phyloP scores from a whole-genome alignment of 2,888 invertebrate species.

The Nomada goodeniana region DNA sequence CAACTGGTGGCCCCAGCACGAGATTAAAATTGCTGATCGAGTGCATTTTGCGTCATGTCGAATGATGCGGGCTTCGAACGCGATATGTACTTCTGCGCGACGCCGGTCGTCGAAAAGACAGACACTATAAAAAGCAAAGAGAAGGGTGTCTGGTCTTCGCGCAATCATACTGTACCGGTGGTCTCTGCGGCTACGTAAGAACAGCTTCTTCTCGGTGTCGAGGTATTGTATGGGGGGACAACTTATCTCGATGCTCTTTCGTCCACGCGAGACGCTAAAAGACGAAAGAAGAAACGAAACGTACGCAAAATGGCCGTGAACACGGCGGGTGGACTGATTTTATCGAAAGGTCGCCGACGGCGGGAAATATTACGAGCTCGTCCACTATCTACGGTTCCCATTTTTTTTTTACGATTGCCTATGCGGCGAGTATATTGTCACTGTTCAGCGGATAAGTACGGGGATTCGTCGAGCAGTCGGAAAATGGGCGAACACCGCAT shows the following conservation, averaged over 20 bases:
- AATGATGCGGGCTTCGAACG: too few relatives aligned
- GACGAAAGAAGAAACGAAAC: conserved; percentile 14
- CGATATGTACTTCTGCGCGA: too few relatives aligned
- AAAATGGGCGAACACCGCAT: conserved; percentile 20
- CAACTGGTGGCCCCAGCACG: too few relatives aligned
- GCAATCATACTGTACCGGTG: background rate
- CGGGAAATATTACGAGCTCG: conserved; percentile 23
- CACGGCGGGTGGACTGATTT: conserved; percentile 37
- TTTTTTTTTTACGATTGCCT: conserved; percentile 29
- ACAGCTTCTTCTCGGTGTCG: background rate
- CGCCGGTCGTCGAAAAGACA: too few relatives aligned
- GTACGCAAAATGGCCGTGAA: conserved; percentile 24
- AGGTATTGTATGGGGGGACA: background rate
- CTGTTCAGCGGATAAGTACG: conserved; percentile 21
- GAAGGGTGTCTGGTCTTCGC: background rate
- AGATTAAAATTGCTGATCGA: too few relatives aligned
- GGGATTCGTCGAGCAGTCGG: conserved; percentile 32
- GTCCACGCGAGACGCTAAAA: background rate
- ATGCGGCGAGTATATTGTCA: conserved; percentile 29
- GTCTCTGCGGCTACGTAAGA: background rate
- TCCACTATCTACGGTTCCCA: background rate
- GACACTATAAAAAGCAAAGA: too few relatives aligned
- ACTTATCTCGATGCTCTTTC: background rate
- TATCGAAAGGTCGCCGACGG: conserved; percentile 34
- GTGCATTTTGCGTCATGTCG: too few relatives aligned